Evolutionary conservation across 2,113 vertebrate genomes (phyloP), one percentile per base, ranked within the genome.

Genomic region (Daphoenositta chrysoptera): DNA sequence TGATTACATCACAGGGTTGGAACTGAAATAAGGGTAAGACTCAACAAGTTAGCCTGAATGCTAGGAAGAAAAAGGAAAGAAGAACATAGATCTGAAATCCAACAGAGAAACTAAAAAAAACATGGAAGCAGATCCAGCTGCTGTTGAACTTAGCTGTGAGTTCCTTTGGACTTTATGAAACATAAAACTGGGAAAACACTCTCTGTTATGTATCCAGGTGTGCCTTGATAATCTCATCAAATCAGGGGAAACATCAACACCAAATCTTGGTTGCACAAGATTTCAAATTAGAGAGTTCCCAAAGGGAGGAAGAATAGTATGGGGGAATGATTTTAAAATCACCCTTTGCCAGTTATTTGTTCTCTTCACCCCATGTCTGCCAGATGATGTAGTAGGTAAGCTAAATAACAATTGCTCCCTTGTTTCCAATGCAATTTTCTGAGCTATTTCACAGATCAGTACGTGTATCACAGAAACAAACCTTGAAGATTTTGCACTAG

Each of bases 1-100:
- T 39, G 48, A 30, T 53, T 51, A 73, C 81, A 69, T 39, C 58
- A 42, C 16, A 31, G 66, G 6, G 2, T 0, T 39, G 77, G 58
- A 83, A 83, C 20, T 47, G 18, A 64, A 69, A 83, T 28, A 42
- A 66, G 28, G 35, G 6, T 17, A 22, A 69, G 9, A 35, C 8
- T 40, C 1, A 3, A 7, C 30, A 65, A 80, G 37, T 28, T 7
- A 83, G 19, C 27, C 12, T 0, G 1, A 71, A 26, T 4, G 2
- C 17, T 17, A 54, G 33, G 27, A 65, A 71, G 8, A 42, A 68
- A 75, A 83, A 50, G 13, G 9, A 48, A 28, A 82, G 19, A 50
- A 27, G 15, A 39, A 31, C 7, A 39, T 2, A 53, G 2, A 15
- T 15, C 10, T 63, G 71, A 80, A 64, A 65, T 76, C 14, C 40